A percentile compares a stretch with the other conserved stretches of the same genome.
phyloP scores from a whole-genome alignment of 2,888 invertebrate species.

The Mythimna pallens region DNA sequence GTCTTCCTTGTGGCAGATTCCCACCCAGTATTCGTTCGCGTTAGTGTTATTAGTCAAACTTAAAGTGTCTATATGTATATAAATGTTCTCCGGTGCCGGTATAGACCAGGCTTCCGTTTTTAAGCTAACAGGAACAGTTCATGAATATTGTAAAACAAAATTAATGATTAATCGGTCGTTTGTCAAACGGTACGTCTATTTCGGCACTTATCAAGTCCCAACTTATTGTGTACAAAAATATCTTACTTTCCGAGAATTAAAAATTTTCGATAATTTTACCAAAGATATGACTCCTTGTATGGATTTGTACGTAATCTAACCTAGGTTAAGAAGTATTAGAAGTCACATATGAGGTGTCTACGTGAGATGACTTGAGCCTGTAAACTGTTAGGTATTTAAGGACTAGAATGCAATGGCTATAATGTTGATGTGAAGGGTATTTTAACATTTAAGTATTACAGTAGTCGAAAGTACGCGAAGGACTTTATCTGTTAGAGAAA shows the following conservation, averaged over 20 bases:
- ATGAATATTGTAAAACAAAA: constrained; percentile 33
- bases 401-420: constrained; percentile 46
- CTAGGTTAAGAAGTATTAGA: constrained; percentile 55
- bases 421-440: constrained; percentile 55
- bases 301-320: constrained; percentile 63
- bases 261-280: constrained; percentile 79
- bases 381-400: constrained; percentile 39
- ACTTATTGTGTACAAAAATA: constrained; percentile 59
- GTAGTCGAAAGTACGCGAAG: constrained; percentile 58
- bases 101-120: constrained; percentile 38
- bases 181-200: constrained; percentile 40
- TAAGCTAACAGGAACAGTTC: constrained; percentile 30
- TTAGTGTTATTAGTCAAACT: constrained; percentile 57
- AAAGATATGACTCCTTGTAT: constrained; percentile 69
- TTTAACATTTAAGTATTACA: constrained; percentile 46
- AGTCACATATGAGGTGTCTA: constrained; percentile 41
- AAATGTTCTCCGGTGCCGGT: constrained; percentile 42
- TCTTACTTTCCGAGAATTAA: constrained; percentile 63
- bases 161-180: constrained; percentile 14
- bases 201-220: constrained; percentile 49
- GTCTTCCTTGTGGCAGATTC: constrained; percentile 56
- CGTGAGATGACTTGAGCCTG: constrained; percentile 36
- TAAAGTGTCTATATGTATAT: constrained; percentile 55
- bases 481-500: constrained; percentile 68
- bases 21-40: constrained; percentile 49